These are phyloP conservation scores for Peromyscus leucopus DNA, from an alignment of 2,113 vertebrate genomes.

Conservation along the genomic window DNA sequence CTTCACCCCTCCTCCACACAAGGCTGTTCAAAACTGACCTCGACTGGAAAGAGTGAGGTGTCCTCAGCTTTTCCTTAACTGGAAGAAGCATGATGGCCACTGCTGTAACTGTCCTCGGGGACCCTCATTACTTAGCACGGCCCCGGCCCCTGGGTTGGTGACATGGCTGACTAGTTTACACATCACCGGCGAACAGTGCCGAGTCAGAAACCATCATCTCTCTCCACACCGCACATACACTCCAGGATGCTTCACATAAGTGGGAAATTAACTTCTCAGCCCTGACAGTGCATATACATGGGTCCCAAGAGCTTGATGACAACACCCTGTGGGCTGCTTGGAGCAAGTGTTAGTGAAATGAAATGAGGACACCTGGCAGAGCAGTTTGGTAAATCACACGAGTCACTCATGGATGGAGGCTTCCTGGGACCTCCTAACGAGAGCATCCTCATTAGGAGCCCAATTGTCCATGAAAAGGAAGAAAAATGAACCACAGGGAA, in stretches of 20 bases:
- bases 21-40: not conserved
- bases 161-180: not conserved
- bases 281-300: not conserved
- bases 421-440: constrained; percentile 23
- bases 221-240: not conserved
- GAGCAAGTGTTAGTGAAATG: not conserved
- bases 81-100: not conserved
- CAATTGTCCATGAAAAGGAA: constrained; percentile 42
- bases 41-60: not conserved
- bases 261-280: not conserved
- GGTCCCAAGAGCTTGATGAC: not conserved
- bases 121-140: not conserved
- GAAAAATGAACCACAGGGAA: not conserved
- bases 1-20: too few species aligned
- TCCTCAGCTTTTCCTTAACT: not conserved
- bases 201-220: not conserved
- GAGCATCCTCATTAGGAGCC: constrained; percentile 62
- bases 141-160: not conserved
- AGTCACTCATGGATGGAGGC: constrained; percentile 43
- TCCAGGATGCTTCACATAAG: not conserved
- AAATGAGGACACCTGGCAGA: not conserved
- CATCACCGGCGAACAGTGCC: not conserved
- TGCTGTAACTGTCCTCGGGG: not conserved
- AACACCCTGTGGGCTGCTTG: not conserved
- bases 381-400: not conserved